phyloP scores from a whole-genome alignment of 2,797 vertebrate genomes.

The Halcyon badia region DNA sequence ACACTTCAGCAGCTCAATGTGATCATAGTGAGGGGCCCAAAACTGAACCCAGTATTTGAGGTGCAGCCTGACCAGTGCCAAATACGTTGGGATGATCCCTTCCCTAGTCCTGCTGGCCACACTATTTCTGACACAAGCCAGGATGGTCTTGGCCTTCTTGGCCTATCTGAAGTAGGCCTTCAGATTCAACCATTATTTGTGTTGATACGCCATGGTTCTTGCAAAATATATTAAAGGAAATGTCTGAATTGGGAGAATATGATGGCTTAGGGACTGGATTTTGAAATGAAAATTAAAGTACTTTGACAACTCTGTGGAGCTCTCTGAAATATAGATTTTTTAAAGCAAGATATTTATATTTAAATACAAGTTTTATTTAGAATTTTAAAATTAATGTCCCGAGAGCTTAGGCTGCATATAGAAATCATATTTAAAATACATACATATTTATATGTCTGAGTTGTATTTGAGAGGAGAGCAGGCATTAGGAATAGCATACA shows the following conservation, averaged over 20 bases:
- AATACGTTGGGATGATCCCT: neutral
- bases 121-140: neutral
- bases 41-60: neutral
- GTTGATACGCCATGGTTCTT: neutral
- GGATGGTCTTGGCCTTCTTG: neutral
- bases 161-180: neutral
- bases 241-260: neutral
- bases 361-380: neutral
- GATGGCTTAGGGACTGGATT: neutral
- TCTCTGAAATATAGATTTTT: neutral
- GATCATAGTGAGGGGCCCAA: no score
- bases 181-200: neutral
- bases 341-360: neutral
- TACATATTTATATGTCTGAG: neutral
- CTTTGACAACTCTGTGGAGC: neutral
- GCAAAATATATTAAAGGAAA: neutral
- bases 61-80: neutral
- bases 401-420: neutral
- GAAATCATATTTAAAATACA: conserved; percentile 23
- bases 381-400: neutral
- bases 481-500: neutral
- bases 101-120: neutral
- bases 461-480: conserved; percentile 11
- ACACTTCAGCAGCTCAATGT: neutral
- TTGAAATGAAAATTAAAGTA: neutral